phyloP scores from a whole-genome alignment of 1,140 invertebrate genomes.

The Pachyrhynchus sulphureomaculatus region DNA sequence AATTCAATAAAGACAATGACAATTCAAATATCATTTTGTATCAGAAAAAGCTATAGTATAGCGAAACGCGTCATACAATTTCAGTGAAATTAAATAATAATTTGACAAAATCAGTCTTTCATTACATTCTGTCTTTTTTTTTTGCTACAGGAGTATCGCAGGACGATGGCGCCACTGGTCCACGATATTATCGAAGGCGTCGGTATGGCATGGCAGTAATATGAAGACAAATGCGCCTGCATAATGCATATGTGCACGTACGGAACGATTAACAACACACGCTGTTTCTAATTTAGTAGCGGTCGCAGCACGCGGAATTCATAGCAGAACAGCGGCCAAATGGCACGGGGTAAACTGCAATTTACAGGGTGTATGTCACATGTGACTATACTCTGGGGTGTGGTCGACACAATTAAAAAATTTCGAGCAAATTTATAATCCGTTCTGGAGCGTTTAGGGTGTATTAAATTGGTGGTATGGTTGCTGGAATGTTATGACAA shows the following conservation, averaged over 20 bases:
- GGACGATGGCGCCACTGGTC: conserved; percentile 6
- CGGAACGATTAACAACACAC: conserved; percentile 32
- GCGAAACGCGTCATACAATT: too few species aligned
- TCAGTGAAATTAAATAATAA: too few species aligned
- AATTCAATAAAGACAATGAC: too few species aligned
- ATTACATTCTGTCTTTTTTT: too few species aligned
- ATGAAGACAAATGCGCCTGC: conserved; percentile 30
- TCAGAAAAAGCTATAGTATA: too few species aligned
- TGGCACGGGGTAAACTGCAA: not conserved
- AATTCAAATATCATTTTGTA: too few species aligned
- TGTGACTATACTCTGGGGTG: conserved; percentile 2
- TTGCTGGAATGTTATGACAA: too few species aligned
- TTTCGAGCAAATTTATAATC: not conserved
- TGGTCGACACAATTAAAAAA: conserved; percentile 7
- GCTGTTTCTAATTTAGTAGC: conserved; percentile 31
- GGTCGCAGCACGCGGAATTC: conserved; percentile 29
- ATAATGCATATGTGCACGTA: conserved; percentile 34
- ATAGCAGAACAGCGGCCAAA: conserved; percentile 14
- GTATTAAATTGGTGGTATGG: too few species aligned
- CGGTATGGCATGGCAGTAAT: conserved; percentile 21
- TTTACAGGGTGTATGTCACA: conserved; percentile 28
- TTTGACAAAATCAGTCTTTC: too few species aligned
- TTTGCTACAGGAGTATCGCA: too few species aligned
- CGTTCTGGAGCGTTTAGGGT: too few species aligned
- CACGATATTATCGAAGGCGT: conserved; percentile 27